phyloP scores from a whole-genome alignment of 2,113 vertebrate genomes.

The Zosterops japonicus region DNA sequence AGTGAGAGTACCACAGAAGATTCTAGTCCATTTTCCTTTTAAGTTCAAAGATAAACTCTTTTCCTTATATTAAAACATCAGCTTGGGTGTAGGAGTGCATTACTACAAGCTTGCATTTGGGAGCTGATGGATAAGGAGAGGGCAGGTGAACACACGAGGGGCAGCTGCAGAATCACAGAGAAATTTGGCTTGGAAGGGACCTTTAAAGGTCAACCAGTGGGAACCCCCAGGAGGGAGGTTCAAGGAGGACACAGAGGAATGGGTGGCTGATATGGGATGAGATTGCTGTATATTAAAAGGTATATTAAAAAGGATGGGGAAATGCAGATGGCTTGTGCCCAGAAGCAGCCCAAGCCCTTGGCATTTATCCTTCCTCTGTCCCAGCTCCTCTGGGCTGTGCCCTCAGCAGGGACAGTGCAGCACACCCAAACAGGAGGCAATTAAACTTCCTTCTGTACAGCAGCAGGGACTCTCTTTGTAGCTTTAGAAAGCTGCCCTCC shows the following conservation, averaged over 20 bases:
- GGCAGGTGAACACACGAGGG: fast-evolving
- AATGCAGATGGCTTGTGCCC: fast-evolving
- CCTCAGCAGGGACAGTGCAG: neutral
- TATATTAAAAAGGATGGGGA: neutral
- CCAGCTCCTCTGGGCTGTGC: neutral
- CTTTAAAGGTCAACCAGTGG: neutral
- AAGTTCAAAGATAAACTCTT: too few species aligned
- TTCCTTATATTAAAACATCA: too few species aligned
- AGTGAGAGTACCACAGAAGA: too few species aligned
- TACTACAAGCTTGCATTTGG: neutral
- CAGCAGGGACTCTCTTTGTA: neutral
- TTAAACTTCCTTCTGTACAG: neutral
- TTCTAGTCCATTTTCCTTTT: too few species aligned
- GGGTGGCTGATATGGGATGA: neutral
- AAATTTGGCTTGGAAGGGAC: neutral
- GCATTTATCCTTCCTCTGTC: neutral
- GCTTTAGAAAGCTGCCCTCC: neutral
- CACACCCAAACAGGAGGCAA: neutral
- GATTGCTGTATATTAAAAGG: neutral
- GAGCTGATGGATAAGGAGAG: neutral
- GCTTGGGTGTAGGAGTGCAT: too few species aligned
- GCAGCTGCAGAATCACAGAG: neutral
- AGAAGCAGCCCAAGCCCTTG: neutral
- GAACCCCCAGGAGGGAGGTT: neutral
- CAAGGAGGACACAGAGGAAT: neutral